phyloP scores from a whole-genome alignment of 2,888 invertebrate genomes.

The Cepaea hortensis region DNA sequence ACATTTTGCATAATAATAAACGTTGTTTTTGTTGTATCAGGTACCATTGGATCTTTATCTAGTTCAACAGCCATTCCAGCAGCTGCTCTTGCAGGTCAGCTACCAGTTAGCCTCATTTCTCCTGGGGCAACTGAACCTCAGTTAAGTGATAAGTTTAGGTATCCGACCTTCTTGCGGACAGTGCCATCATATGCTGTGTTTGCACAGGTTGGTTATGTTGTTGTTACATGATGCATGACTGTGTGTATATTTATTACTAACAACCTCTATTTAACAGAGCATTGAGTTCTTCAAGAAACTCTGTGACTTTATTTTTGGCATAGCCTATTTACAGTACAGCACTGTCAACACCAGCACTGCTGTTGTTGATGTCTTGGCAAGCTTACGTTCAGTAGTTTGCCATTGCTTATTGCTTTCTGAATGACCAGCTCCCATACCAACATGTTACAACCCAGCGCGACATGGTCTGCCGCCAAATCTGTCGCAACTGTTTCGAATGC shows the following conservation, averaged over 20 bases:
- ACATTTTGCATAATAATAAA: neutral
- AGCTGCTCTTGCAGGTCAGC: conserved; percentile 78
- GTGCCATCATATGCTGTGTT: conserved; percentile 57
- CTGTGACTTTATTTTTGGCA: too few relatives aligned
- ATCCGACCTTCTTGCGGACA: conserved; percentile 70
- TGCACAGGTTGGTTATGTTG: conserved; percentile 57
- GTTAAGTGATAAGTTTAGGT: conserved; percentile 64
- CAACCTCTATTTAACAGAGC: too few relatives aligned
- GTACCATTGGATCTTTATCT: conserved; percentile 79
- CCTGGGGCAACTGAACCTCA: conserved; percentile 56
- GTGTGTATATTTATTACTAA: neutral
- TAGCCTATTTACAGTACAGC: too few relatives aligned
- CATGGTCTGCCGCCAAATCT: too few relatives aligned
- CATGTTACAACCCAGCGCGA: too few relatives aligned
- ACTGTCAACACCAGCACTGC: too few relatives aligned
- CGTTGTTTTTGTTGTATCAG: conserved; percentile 65
- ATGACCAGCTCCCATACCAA: too few relatives aligned
- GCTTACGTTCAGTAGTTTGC: too few relatives aligned
- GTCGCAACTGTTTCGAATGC: too few relatives aligned
- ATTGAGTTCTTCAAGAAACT: too few relatives aligned
- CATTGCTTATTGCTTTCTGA: too few relatives aligned
- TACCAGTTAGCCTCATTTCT: conserved; percentile 78
- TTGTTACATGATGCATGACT: neutral
- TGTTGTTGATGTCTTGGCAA: too few relatives aligned
- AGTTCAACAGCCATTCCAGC: conserved; percentile 79